Evolutionary conservation across 2,888 invertebrate genomes (phyloP).

Genomic region (Synanthedon formicaeformis): DNA sequence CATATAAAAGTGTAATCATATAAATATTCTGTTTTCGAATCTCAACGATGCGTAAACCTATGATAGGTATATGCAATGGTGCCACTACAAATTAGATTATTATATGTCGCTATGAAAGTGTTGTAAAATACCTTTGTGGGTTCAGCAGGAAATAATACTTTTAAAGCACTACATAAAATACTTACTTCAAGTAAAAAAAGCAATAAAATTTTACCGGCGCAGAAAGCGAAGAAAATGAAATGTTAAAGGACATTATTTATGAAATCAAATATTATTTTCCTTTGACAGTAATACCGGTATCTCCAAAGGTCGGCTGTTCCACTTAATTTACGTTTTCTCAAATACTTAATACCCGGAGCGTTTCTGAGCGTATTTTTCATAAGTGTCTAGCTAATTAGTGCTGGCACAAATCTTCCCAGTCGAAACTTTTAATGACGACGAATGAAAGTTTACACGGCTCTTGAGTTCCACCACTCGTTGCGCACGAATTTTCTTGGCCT

Average conservation of each 20-base stretch:
- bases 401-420: constrained; percentile 60
- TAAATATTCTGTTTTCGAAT: no score
- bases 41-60: no score
- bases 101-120: no score
- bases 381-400: constrained; percentile 61
- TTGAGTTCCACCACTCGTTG: constrained; percentile 49
- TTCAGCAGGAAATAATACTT: no score
- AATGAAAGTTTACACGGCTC: constrained; percentile 62
- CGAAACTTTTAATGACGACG: constrained; percentile 65
- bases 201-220: background rate
- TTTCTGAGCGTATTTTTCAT: constrained; percentile 23
- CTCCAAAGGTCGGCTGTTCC: background rate
- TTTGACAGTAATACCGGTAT: background rate
- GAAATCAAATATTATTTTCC: background rate
- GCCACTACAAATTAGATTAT: no score
- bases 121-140: no score
- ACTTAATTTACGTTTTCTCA: background rate
- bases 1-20: no score
- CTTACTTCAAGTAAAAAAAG: background rate
- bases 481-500: constrained; percentile 57
- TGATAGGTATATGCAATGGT: no score
- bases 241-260: background rate
- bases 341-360: background rate
- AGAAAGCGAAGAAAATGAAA: background rate
- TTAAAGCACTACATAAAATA: no score